phyloP scores from a whole-genome alignment of 2,888 invertebrate species.

The Chymomyza caudatula region DNA sequence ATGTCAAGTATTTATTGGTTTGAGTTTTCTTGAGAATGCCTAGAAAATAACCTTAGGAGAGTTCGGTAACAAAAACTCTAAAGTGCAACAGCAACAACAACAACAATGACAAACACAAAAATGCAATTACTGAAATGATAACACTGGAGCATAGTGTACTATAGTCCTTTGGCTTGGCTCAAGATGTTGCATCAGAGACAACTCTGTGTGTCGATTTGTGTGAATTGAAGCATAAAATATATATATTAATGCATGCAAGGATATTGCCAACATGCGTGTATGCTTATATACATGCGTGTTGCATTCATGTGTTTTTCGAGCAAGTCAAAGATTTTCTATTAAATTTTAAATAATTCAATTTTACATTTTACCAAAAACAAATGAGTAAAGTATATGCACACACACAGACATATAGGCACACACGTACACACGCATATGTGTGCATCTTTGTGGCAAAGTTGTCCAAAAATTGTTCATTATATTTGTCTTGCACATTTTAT shows the following conservation, averaged over 20 bases:
- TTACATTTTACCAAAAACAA: conserved; percentile 71
- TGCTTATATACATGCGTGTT: conserved; percentile 16
- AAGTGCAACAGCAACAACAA: conserved; percentile 40
- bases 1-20: conserved; percentile 55
- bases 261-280: conserved; percentile 15
- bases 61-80: conserved; percentile 44
- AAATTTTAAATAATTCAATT: conserved; percentile 72
- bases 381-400: conserved; percentile 61
- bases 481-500: conserved; percentile 51
- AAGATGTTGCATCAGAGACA: conserved; percentile 37
- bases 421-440: conserved; percentile 2
- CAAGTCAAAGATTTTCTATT: conserved; percentile 70
- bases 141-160: conserved; percentile 43
- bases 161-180: conserved; percentile 17
- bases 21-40: conserved; percentile 66
- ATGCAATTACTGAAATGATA: conserved; percentile 71
- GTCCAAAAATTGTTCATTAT: conserved; percentile 67
- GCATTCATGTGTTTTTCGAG: conserved; percentile 42
- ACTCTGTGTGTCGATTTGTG: conserved; percentile 10
- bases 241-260: conserved; percentile 49
- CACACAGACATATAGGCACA: conserved; percentile 12
- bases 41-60: conserved; percentile 59
- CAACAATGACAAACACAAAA: conserved; percentile 66
- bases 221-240: conserved; percentile 62
- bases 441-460: too few species aligned